Evolutionary conservation across 2,797 vertebrate genomes (phyloP).

Genomic region (Sebastes alutus): DNA sequence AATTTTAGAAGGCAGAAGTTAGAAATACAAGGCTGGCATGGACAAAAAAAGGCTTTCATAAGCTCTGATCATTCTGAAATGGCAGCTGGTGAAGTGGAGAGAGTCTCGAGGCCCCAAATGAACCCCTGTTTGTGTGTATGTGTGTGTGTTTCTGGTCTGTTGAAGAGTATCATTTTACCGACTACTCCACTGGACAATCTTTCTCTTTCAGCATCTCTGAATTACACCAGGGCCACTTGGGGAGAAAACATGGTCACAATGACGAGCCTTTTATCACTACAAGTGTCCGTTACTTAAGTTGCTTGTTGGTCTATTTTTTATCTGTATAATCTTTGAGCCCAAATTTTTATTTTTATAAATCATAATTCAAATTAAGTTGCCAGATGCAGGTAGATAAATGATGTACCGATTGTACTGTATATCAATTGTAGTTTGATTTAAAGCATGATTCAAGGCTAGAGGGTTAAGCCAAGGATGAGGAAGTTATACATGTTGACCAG

Average conservation of each 20-base stretch:
- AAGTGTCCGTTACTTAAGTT: conserved; percentile 4
- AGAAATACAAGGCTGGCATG: background rate
- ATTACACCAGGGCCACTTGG: conserved; percentile 59
- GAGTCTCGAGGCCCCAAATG: conserved; percentile 35
- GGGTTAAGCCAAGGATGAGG: background rate
- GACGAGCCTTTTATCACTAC: conserved; percentile 41
- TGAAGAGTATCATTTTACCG: conserved; percentile 63
- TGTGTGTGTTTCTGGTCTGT: conserved; percentile 18
- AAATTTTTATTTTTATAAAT: background rate
- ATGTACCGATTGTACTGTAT: background rate
- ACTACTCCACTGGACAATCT: conserved; percentile 54
- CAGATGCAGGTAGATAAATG: background rate
- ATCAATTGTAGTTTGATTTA: background rate
- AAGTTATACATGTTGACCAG: conserved; percentile 6
- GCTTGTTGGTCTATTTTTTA: background rate
- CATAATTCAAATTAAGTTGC: background rate
- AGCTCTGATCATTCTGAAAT: conserved; percentile 45
- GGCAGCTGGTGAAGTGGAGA: conserved; percentile 49
- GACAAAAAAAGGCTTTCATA: conserved; percentile 49
- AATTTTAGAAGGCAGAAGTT: conserved; percentile 11
- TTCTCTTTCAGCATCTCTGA: conserved; percentile 62
- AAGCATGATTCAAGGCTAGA: background rate
- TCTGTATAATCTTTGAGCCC: background rate
- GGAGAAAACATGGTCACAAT: conserved; percentile 62
- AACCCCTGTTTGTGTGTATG: conserved; percentile 34